Base-by-base conservation (phyloP, 2,888 invertebrate genomes). In the Stenichneumon culpator region DNA sequence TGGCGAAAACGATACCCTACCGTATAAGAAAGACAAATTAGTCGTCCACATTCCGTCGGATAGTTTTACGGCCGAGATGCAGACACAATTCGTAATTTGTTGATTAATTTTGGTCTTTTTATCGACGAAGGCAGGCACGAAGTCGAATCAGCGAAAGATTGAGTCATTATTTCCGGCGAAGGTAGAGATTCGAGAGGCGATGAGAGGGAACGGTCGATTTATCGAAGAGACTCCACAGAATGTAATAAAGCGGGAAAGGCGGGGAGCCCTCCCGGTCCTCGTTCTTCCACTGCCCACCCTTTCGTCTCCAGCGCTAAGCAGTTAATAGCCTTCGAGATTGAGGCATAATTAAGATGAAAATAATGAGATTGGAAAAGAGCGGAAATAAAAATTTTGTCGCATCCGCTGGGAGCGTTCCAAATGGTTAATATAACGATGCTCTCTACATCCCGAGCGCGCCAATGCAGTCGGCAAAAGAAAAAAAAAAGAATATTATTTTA, bases 401-500 rank as follows among this genome's bases (percentile, higher is more conserved):
- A 86, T 82, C 73, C 79, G 80, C 81, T 47, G 22, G 36, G 25
- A 57, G 22, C 11, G 57, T 25, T 11, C 57, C 57, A 25, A 22
- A 57, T 57, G 39, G 28, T 68, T 16, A 57, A 22, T 2, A 52
- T 54, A 44, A 36, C 60, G 54, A 65, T 86, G 28, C 44, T 70
- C 69, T 36, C 25, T 25, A 63, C 44, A 32, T 68, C 52, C 19
- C 28, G 32, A 74, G 60, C 19, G 52, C 54, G 11, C 47, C 25
- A 32, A 19, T 28, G 22, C 9, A 44, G 22, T 19, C 44, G n/a
- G 32, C 19, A 19, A 25, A 2, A 19, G 50, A 67, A 36, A 54
- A 86, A 79, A 68, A 86, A 79, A 68, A 82, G 86, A 87, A 89
- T 86, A 87, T 90, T 89, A 86, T 87, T 86, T 86, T 65, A 83